Evolutionary conservation across 2,888 invertebrate species (phyloP), one percentile per base, ranked within the genome.

Genomic region (Caradrina kadenii): DNA sequence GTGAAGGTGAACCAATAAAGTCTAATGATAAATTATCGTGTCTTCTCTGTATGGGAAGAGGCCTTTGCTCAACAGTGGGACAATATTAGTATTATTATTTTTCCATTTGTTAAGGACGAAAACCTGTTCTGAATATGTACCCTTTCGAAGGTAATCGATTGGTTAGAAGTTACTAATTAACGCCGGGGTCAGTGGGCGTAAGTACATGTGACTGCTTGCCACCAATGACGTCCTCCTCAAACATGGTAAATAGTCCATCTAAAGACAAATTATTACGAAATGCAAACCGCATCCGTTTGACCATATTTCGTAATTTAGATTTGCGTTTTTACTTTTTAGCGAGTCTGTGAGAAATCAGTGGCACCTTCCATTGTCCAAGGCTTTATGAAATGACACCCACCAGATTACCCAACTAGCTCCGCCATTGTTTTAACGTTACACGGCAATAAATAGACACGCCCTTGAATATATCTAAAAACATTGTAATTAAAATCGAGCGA

Each of bases 351-450:
- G 93, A 93, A 91, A 81, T 76, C 63, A 64, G 76, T 74, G 69
- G 75, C 84, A 76, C 79, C 79, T 80, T 82, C 86, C 83, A 89
- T 91, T 92, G 91, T 92, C 87, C 89, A 85, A 84, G 82, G 85
- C 79, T 91, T 89, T 90, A 89, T 91, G 91, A 92, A 92, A 92
- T 90, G 92, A 92, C 91, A 92, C 86, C 85, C 78, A 82, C 78
- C 52, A 63, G 49, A 82, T 93, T 93, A 80, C 91, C 72, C 84
- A 91, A 93, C 86, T 63, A 50, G 61, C 64, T 69, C 69, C 60
- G 58, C 91, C 77, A 93, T 93, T 93, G 93, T 93, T 87, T 90
- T 79, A 86, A 82, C 72, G 81, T 76, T 84, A 85, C 82, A 79
- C 83, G 75, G 86, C 74, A 86, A 86, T 81, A 80, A 82, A 85